These are phyloP conservation scores for Nemoura dubitans DNA, from an alignment of 2,888 invertebrate species.

Conservation along the genomic window DNA sequence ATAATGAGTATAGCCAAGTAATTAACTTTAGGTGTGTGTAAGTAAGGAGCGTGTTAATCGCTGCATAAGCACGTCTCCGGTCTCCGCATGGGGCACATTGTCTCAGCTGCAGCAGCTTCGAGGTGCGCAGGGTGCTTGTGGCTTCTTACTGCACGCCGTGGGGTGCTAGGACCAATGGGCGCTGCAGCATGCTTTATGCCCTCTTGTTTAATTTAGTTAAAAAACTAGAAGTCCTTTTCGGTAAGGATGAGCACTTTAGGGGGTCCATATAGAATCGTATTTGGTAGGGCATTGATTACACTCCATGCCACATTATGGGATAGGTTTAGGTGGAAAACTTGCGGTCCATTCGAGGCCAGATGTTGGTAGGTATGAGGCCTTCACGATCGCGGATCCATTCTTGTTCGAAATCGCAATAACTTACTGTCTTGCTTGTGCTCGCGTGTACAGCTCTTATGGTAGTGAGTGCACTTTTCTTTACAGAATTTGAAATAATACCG, in stretches of 20 bases:
- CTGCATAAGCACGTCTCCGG: background rate
- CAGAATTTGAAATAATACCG: too few species aligned
- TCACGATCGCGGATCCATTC: too few species aligned
- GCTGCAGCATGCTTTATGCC: slow-evolving; percentile 47
- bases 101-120: background rate
- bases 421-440: too few species aligned
- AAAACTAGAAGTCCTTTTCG: slow-evolving; percentile 48
- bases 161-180: background rate
- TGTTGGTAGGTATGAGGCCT: background rate
- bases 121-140: slow-evolving; percentile 15
- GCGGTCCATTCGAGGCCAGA: background rate
- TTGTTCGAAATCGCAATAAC: too few species aligned
- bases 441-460: too few species aligned
- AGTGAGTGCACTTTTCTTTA: too few species aligned
- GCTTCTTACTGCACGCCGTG: background rate
- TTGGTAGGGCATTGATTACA: slow-evolving; percentile 16
- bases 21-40: slow-evolving; percentile 26
- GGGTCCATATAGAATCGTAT: slow-evolving; percentile 34
- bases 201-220: slow-evolving; percentile 47
- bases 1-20: slow-evolving; percentile 23
- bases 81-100: background rate
- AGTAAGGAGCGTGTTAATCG: slow-evolving; percentile 31
- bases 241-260: slow-evolving; percentile 31
- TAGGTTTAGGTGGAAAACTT: background rate
- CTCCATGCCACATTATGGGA: background rate